Evolutionary conservation across 2,888 invertebrate species (phyloP).

Genomic region (Chymomyza caudatula): DNA sequence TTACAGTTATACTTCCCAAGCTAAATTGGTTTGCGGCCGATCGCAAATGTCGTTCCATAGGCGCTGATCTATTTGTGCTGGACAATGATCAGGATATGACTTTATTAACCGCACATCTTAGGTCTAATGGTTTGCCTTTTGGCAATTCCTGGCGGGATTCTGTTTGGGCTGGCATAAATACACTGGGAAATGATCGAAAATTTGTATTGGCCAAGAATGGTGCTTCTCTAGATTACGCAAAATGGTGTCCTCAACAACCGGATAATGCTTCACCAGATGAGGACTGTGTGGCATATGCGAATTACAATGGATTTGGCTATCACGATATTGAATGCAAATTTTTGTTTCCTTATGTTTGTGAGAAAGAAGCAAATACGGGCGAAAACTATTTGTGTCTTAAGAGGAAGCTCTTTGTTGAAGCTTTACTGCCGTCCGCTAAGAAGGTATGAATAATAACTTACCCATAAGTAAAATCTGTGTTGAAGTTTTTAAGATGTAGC

Average conservation of each 20-base stretch:
- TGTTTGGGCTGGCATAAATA: slow-evolving; percentile 11
- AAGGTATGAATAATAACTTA: no score
- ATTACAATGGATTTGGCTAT: slow-evolving; percentile 9
- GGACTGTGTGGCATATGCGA: slow-evolving; percentile 19
- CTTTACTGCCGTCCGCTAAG: no score
- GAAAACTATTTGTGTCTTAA: no score
- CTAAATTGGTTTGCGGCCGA: slow-evolving; percentile 16
- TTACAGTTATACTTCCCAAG: no score
- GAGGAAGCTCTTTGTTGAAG: no score
- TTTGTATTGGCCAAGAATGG: slow-evolving; percentile 5
- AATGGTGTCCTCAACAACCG: neutral
- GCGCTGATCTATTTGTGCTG: neutral
- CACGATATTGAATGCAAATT: slow-evolving; percentile 9
- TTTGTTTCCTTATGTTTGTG: slow-evolving; percentile 12
- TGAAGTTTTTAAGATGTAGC: no score
- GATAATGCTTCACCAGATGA: slow-evolving; percentile 1
- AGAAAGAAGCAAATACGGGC: no score
- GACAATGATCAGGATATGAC: neutral
- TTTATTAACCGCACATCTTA: neutral
- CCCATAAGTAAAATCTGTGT: no score
- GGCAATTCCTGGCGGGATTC: neutral
- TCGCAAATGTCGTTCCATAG: slow-evolving; percentile 4
- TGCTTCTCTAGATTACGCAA: neutral
- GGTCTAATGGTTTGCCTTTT: neutral
- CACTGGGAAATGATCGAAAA: neutral